phyloP scores from a whole-genome alignment of 2,888 invertebrate species.

The Cartodere bifasciata region DNA sequence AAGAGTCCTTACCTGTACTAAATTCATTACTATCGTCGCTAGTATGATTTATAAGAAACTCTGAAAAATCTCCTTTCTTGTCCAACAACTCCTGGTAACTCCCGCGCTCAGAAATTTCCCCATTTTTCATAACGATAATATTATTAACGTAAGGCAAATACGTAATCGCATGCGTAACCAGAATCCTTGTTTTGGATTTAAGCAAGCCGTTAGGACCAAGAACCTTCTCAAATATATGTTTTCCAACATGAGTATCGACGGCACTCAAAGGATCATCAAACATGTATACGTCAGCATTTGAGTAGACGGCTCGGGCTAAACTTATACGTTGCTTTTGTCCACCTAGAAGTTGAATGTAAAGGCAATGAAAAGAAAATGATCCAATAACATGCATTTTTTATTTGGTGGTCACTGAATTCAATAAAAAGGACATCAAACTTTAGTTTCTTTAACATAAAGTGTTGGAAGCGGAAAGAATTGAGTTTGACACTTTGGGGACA shows the following conservation, averaged over 20 bases:
- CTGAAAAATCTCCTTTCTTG: conserved; percentile 29
- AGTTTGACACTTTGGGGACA: too few species aligned
- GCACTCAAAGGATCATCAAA: conserved; percentile 92
- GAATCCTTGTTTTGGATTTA: conserved; percentile 36
- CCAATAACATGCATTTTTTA: too few species aligned
- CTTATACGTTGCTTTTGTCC: conserved; percentile 72
- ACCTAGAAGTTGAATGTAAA: too few species aligned
- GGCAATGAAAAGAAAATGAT: too few species aligned
- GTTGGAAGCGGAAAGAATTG: too few species aligned
- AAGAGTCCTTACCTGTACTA: too few species aligned
- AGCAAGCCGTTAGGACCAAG: conserved; percentile 33
- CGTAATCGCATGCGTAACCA: conserved; percentile 45
- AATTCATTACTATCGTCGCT: conserved; percentile 13
- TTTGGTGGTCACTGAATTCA: too few species aligned
- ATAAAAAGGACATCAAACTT: too few species aligned
- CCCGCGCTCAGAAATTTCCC: conserved; percentile 37
- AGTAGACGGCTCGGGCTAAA: conserved; percentile 80
- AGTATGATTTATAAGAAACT: conserved; percentile 25
- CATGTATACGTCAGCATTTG: conserved; percentile 74
- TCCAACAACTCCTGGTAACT: conserved; percentile 35
- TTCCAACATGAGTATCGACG: conserved; percentile 89
- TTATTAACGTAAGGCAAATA: conserved; percentile 42
- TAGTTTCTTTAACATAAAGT: too few species aligned
- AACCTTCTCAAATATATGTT: conserved; percentile 37
- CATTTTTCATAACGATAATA: conserved; percentile 39